Percentiles rank a stretch among this genome's conserved stretches.
Conservation (phyloP, 2,797 vertebrate species). For the Merluccius polli region DNA sequence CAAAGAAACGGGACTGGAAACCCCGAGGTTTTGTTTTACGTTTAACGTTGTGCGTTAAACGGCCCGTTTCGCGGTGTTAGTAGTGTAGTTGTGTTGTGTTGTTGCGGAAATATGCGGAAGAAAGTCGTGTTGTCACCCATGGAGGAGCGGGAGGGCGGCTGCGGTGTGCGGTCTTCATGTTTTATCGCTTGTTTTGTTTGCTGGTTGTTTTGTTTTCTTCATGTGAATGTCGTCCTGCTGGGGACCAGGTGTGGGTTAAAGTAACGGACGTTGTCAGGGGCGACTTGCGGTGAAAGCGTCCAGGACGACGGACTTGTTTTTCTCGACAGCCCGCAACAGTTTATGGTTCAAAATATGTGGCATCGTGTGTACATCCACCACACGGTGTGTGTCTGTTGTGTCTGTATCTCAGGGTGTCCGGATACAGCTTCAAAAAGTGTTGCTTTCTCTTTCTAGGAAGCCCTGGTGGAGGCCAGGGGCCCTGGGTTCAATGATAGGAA, state of each 20-base stretch:
- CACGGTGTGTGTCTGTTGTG: neutral
- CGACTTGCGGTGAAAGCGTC: no score
- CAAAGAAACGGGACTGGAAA: neutral
- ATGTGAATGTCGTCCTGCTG: neutral
- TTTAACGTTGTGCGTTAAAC: no score
- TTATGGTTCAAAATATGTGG: neutral
- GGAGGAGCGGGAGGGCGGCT: constrained; percentile 30
- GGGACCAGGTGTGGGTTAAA: neutral
- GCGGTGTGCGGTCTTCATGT: neutral
- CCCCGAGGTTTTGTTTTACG: no score
- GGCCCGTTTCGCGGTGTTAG: no score
- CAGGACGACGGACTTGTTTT: neutral
- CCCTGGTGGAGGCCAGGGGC: neutral
- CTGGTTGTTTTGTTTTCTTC: neutral
- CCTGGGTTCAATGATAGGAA: no score
- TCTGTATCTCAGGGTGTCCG: neutral
- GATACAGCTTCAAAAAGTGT: neutral
- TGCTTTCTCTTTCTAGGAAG: neutral
- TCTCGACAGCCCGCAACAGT: neutral
- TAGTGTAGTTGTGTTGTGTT: constrained; percentile 19
- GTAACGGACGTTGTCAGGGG: neutral
- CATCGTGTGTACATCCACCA: neutral
- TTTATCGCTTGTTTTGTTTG: neutral
- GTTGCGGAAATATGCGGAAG: constrained; percentile 67
- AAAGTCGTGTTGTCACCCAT: constrained; percentile 39